A percentile compares a stretch with the other conserved stretches of the same genome.
Conservation (phyloP, 2,113 vertebrate species). For the Argyrosomus japonicus region DNA sequence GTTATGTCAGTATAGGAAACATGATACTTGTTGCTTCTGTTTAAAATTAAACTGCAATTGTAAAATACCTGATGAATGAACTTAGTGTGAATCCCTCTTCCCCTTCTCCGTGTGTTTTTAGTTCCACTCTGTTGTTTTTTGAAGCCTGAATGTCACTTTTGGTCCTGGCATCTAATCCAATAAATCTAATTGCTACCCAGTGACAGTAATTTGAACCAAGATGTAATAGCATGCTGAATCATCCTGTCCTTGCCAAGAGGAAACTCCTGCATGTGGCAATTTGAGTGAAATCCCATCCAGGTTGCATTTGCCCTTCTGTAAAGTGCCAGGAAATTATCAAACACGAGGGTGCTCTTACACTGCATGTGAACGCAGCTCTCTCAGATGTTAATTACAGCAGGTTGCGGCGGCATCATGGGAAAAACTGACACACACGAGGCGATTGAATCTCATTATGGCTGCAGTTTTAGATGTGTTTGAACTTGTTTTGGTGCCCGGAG, state of each 20-base stretch:
- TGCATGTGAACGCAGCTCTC: background rate
- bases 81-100: background rate
- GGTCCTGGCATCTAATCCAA: conserved; percentile 8
- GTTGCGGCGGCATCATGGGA: conserved; percentile 55
- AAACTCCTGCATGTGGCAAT: conserved; percentile 56
- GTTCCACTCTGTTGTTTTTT: background rate
- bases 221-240: conserved; percentile 38
- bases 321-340: conserved; percentile 59
- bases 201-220: conserved; percentile 47
- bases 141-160: conserved; percentile 2
- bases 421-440: conserved; percentile 22
- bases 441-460: conserved; percentile 16
- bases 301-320: conserved; percentile 29
- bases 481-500: conserved; percentile 28
- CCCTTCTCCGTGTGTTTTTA: background rate
- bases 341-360: background rate
- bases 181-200: conserved; percentile 33
- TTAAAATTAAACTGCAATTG: background rate
- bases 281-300: conserved; percentile 51
- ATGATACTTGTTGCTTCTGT: background rate
- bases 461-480: conserved; percentile 41
- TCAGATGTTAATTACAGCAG: conserved; percentile 38
- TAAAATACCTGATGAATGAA: background rate
- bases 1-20: background rate
- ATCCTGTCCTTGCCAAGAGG: conserved; percentile 43